phyloP scores from a whole-genome alignment of 2,888 invertebrate species.

The Meghimatium bilineatum region DNA sequence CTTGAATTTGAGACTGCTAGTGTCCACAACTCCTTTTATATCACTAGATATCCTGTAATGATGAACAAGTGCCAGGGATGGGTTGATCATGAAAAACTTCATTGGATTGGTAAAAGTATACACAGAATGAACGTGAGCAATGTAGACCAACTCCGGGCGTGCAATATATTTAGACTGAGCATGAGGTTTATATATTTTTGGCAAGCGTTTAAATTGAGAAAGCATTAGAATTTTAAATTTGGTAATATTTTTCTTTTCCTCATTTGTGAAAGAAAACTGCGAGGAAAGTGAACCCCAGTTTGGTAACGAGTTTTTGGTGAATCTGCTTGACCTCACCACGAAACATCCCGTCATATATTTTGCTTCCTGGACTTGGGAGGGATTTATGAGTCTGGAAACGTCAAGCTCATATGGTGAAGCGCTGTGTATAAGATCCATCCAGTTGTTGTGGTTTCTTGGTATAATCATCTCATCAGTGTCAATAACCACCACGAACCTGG shows the following conservation, averaged over 20 bases:
- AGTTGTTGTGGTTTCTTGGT: neutral
- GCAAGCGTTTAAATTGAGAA: neutral
- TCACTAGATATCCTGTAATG: neutral
- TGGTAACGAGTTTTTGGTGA: neutral
- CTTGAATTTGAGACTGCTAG: neutral
- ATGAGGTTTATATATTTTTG: neutral
- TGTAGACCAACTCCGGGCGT: slow-evolving; percentile 4
- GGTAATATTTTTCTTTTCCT: neutral
- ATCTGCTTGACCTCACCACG: neutral
- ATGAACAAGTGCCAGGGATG: neutral
- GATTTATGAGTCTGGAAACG: neutral
- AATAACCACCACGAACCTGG: slow-evolving; percentile 20
- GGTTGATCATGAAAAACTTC: neutral
- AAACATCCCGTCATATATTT: neutral
- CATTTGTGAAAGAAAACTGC: neutral
- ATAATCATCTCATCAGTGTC: slow-evolving; percentile 21
- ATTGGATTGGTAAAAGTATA: neutral
- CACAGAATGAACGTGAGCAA: neutral
- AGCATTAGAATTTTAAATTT: neutral
- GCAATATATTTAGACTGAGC: slow-evolving; percentile 12
- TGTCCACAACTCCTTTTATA: neutral
- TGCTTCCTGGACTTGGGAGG: neutral
- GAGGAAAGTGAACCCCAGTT: neutral
- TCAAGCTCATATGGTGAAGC: neutral
- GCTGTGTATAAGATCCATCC: neutral